phyloP scores from a whole-genome alignment of 2,888 invertebrate genomes.

The Netelia fuscicornis region DNA sequence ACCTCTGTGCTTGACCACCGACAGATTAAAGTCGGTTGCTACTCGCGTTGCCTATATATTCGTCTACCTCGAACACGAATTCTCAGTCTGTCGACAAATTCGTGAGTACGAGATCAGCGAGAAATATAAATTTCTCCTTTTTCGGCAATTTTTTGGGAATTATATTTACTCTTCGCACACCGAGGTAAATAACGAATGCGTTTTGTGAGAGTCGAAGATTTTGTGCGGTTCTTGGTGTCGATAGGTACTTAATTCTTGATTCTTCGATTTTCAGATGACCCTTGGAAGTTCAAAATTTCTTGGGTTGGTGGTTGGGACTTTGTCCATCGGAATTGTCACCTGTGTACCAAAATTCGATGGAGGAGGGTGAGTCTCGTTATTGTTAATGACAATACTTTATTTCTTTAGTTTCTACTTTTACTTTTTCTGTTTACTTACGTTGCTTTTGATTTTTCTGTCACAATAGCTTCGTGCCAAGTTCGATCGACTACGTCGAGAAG shows the following conservation, averaged over 20 bases:
- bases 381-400: not conserved
- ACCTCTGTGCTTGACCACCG: slow-evolving; percentile 71
- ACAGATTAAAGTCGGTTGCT: slow-evolving; percentile 70
- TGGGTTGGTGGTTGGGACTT: slow-evolving; percentile 52
- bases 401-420: not conserved
- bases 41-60: slow-evolving; percentile 79
- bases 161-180: not conserved
- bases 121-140: slow-evolving; percentile 8
- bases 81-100: slow-evolving; percentile 73
- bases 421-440: not conserved
- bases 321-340: slow-evolving; percentile 70
- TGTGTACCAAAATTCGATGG: slow-evolving; percentile 81
- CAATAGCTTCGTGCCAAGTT: slow-evolving; percentile 85
- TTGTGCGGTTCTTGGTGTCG: not conserved
- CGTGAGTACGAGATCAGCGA: slow-evolving; percentile 37
- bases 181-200: slow-evolving; percentile 25
- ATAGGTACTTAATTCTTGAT: not conserved
- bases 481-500: slow-evolving; percentile 79
- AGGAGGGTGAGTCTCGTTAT: slow-evolving; percentile 77
- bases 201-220: not conserved
- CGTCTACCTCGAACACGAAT: slow-evolving; percentile 67
- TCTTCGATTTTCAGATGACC: slow-evolving; percentile 67
- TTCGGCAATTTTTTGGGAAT: not conserved
- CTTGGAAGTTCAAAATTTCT: slow-evolving; percentile 58
- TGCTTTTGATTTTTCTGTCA: too few relatives aligned